A percentile compares a stretch with the other conserved stretches of the same genome.
Evolutionary conservation across 2,113 vertebrate species (phyloP).

Genomic region (Zapornia atra): DNA sequence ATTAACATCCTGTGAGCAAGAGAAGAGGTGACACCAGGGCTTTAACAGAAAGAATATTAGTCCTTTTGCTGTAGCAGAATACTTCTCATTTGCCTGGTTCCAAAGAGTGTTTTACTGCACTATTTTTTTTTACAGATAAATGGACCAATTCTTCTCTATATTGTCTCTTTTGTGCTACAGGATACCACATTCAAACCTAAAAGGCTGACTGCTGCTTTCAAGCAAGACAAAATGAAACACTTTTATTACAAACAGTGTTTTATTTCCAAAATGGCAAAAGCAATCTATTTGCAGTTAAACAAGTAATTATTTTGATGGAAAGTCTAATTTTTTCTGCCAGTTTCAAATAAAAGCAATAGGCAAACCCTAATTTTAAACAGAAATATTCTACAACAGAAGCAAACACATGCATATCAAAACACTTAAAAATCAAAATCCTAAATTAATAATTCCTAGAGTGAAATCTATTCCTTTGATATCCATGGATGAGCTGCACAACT

Average conservation of each 20-base stretch:
- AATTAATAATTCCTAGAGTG: neutral
- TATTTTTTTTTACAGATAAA: neutral
- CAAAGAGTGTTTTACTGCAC: neutral
- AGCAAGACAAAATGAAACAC: neutral
- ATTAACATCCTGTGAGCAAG: neutral
- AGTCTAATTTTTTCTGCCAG: neutral
- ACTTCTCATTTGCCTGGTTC: neutral
- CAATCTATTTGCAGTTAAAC: neutral
- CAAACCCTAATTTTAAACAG: neutral
- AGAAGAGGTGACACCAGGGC: neutral
- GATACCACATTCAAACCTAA: neutral
- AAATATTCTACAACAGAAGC: neutral
- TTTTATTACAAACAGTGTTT: neutral
- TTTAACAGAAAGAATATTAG: neutral
- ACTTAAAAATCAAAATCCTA: neutral
- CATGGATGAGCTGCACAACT: neutral
- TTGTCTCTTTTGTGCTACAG: neutral
- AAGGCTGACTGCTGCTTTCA: conserved; percentile 18
- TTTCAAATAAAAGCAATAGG: neutral
- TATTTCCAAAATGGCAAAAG: neutral
- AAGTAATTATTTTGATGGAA: neutral
- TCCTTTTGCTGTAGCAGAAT: neutral
- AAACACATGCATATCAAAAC: neutral
- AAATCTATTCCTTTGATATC: neutral
- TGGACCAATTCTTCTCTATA: neutral